These are phyloP conservation scores for Mus minutoides DNA, from an alignment of 2,797 vertebrate genomes.

Conservation along the genomic window DNA sequence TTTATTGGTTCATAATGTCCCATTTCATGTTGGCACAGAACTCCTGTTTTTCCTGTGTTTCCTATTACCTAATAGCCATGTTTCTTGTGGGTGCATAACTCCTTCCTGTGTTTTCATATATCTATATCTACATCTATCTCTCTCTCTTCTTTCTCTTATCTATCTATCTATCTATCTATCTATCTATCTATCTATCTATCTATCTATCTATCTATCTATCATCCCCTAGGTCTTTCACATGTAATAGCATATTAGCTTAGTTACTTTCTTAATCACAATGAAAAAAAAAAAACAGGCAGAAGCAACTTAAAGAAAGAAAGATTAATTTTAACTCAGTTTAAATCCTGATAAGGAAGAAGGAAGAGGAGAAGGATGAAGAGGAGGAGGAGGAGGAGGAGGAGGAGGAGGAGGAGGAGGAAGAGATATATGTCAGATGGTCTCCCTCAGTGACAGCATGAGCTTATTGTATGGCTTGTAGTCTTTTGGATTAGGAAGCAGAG, in stretches of 20 bases:
- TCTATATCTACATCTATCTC: background rate
- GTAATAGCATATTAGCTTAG: background rate
- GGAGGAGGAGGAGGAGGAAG: too few relatives aligned
- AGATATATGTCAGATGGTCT: background rate
- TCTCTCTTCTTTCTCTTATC: too few relatives aligned
- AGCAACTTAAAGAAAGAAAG: background rate
- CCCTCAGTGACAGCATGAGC: background rate
- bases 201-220: too few relatives aligned
- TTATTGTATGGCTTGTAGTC: background rate
- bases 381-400: too few relatives aligned
- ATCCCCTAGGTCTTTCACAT: background rate
- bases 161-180: too few relatives aligned
- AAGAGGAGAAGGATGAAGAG: background rate
- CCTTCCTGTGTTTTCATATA: background rate
- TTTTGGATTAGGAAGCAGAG: background rate
- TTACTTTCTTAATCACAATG: background rate
- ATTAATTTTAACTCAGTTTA: background rate
- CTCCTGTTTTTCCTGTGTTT: background rate
- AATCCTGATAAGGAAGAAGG: background rate
- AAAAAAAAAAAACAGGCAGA: background rate
- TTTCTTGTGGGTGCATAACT: background rate
- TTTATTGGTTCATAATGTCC: background rate
- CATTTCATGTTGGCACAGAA: background rate
- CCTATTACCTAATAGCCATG: background rate
- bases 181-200: too few relatives aligned